A percentile compares a stretch with the other conserved stretches of the same genome.
Evolutionary conservation across 2,797 vertebrate species (phyloP).

Genomic region (Chaenodraco wilsoni): DNA sequence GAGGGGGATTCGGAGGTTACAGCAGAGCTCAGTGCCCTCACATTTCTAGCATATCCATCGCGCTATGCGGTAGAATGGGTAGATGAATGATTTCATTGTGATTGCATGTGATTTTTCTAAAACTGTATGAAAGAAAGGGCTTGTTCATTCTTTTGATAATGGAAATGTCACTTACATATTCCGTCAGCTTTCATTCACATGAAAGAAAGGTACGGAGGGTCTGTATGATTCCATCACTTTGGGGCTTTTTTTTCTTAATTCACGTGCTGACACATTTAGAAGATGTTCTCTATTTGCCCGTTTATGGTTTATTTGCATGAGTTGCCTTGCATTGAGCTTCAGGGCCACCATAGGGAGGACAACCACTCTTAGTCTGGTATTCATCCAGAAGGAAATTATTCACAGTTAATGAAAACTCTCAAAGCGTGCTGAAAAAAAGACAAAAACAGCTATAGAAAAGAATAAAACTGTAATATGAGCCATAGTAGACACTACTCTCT

Average conservation of each 20-base stretch:
- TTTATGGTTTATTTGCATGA: too few species aligned
- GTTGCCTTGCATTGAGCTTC: too few species aligned
- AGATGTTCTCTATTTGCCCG: too few species aligned
- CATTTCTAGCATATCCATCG: background rate
- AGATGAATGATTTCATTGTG: slow-evolving; percentile 32
- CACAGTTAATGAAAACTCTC: background rate
- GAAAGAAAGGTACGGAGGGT: background rate
- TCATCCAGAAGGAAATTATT: background rate
- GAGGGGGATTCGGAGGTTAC: slow-evolving; percentile 17
- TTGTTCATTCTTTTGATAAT: slow-evolving; percentile 17
- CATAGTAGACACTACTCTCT: background rate
- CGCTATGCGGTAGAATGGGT: background rate
- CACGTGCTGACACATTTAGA: too few species aligned
- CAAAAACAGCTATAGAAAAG: background rate
- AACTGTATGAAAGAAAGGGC: slow-evolving; percentile 18
- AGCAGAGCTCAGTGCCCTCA: background rate
- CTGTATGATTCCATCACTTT: background rate
- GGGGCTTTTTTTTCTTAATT: too few species aligned
- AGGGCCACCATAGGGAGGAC: background rate
- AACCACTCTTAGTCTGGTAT: background rate
- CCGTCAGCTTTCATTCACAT: background rate
- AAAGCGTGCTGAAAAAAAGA: background rate
- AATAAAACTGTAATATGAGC: background rate
- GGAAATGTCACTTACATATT: slow-evolving; percentile 3
- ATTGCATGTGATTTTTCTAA: background rate